Conservation (phyloP, 2,113 vertebrate genomes). For the Pipra filicauda region DNA sequence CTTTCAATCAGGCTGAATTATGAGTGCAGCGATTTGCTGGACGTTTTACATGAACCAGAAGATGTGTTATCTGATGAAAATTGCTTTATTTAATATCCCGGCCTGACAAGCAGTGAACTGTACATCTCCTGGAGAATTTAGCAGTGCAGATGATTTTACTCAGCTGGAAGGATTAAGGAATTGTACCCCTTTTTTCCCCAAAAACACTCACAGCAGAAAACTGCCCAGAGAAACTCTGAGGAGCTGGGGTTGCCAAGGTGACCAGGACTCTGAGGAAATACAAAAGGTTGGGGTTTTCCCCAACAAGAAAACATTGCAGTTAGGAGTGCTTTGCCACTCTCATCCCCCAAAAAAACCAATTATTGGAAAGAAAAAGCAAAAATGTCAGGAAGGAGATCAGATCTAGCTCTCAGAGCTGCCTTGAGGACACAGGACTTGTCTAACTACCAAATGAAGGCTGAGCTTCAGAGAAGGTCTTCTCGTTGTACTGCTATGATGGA, state of each 20-base stretch:
- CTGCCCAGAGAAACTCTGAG: neutral
- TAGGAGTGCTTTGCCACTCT: neutral
- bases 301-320: neutral
- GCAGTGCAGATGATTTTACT: conserved; percentile 67
- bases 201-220: neutral
- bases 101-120: conserved; percentile 60
- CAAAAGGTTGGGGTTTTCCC: neutral
- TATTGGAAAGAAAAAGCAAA: neutral
- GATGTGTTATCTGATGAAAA: conserved; percentile 85
- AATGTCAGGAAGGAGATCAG: neutral
- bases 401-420: neutral
- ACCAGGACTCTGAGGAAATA: neutral
- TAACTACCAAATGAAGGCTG: neutral
- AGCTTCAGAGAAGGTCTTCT: neutral
- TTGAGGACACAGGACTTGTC: neutral
- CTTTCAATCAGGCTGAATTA: conserved; percentile 80
- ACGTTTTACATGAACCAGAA: conserved; percentile 88
- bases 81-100: conserved; percentile 76
- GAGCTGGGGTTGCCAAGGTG: neutral
- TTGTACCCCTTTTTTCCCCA: neutral
- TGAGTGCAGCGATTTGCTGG: conserved; percentile 73
- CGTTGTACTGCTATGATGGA: rapidly evolving
- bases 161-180: conserved; percentile 46
- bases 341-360: neutral
- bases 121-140: conserved; percentile 56